These are phyloP conservation scores for Hemicentrotus pulcherrimus DNA, from an alignment of 35 echinoderm and acorn worm species.

Conservation along the genomic window DNA sequence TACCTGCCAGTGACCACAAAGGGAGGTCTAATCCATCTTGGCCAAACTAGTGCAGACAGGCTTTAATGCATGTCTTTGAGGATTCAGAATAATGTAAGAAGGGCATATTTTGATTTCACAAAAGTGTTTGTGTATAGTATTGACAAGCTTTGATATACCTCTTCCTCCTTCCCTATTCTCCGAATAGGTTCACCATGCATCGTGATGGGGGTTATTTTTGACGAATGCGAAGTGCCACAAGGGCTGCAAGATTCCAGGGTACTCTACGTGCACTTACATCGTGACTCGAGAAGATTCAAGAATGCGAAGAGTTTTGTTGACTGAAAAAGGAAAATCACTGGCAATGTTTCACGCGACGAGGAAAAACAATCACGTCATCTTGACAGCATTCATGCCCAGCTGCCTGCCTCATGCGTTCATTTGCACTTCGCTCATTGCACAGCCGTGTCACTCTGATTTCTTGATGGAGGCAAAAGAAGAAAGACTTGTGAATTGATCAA, in stretches of 20 bases:
- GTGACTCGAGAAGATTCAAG: not conserved
- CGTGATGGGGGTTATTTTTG: not conserved
- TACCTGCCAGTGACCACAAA: too few species aligned
- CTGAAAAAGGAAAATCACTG: not conserved
- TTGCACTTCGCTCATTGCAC: not conserved
- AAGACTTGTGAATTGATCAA: not conserved
- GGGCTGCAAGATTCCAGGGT: not conserved
- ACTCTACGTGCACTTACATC: not conserved
- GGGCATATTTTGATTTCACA: too few species aligned
- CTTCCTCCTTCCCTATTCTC: not conserved
- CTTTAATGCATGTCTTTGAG: too few species aligned
- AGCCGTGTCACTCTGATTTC: not conserved
- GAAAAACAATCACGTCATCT: not conserved
- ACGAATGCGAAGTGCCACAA: not conserved
- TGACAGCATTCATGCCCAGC: too few species aligned
- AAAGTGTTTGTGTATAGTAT: not conserved
- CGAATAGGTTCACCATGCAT: not conserved
- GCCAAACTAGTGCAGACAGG: too few species aligned
- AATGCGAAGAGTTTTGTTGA: not conserved
- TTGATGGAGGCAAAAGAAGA: not conserved
- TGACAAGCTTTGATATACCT: not conserved
- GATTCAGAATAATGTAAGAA: too few species aligned
- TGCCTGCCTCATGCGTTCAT: not conserved
- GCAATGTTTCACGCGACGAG: not conserved
- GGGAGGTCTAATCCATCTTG: too few species aligned